Percentiles rank a stretch among this genome's conserved stretches.
Conservation (phyloP, 2,113 vertebrate genomes). For the Urocitellus parryii region DNA sequence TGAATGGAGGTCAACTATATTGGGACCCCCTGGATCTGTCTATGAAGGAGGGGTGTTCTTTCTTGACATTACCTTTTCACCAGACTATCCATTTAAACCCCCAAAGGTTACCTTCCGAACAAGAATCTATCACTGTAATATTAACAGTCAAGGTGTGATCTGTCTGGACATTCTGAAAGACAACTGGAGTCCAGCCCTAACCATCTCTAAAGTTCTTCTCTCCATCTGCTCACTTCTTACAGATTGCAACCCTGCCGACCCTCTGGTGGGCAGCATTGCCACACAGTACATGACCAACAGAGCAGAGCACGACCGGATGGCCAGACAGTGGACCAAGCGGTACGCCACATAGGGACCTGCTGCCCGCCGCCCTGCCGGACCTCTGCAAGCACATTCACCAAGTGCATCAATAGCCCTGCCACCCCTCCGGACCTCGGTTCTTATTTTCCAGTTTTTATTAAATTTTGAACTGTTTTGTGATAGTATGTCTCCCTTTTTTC, state of each 20-base stretch:
- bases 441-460: conserved; percentile 88
- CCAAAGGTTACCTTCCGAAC: conserved; percentile 96
- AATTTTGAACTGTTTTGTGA: conserved; percentile 91
- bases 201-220: conserved; percentile 97
- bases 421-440: conserved; percentile 68
- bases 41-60: too few relatives aligned
- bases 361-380: conserved; percentile 85
- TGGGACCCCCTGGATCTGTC: too few relatives aligned
- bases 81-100: too few relatives aligned
- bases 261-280: conserved; percentile 97
- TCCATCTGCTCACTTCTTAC: conserved; percentile 99
- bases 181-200: conserved; percentile 98
- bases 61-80: too few relatives aligned
- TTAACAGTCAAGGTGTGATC: conserved; percentile 98
- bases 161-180: conserved; percentile 98
- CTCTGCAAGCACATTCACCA: conserved; percentile 98
- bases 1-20: too few relatives aligned
- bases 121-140: conserved; percentile 98
- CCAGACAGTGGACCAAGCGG: conserved; percentile 98
- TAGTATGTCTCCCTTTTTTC: conserved; percentile 84
- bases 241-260: conserved; percentile 97
- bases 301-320: conserved; percentile 97
- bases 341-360: conserved; percentile 94
- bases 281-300: conserved; percentile 98
- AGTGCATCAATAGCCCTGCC: conserved; percentile 94